Base-by-base conservation (phyloP, 2,797 vertebrate species). In the Nyctalus aviator region DNA sequence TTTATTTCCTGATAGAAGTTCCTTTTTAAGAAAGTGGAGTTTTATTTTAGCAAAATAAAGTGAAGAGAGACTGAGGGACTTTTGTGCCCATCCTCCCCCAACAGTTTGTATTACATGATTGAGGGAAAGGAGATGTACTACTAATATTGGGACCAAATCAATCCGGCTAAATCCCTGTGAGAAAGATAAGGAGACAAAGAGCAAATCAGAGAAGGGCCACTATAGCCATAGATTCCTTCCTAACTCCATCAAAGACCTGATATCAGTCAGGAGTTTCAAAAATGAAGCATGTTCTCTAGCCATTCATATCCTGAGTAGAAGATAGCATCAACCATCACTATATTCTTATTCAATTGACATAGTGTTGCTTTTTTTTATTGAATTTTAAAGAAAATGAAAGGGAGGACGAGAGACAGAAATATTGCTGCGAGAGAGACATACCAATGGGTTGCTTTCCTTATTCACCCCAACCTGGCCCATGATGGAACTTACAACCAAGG, bases 31-130 rank as follows among this genome's bases (percentile, higher is more conserved):
- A 90, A 92, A 83, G 41, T 62, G 20, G 7, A 88, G 53, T 81
- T 94, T 92, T 95, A 64, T 95, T 75, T 93, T 88, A 79, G 41
- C 64, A 84, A 93, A 95, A 46, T 55, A 75, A 89, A 37, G 8
- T 55, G 15, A 32, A 73, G 69, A 71, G 57, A 48, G 20, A 84
- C 57, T 32, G 32, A 82, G 8, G 53, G 76, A 73, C 23, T n/a
- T 91, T 44, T 8, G 1, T 44, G 46, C 25, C 64, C 46, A 66
- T 57, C n/a, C 6, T 44, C 18, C 25, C 17, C 44, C 68, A 30
- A 78, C 18, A 57, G n/a, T 85, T 66, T 37, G 30, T 23, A 46
- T 71, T 55, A 35, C 15, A n/a, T 25, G 35, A 87, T 69, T 50
- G 46, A 88, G 53, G 10, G 21, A 64, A 62, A 83, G 2, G 30